Base-by-base conservation (phyloP, 2,797 vertebrate species). In the Corythornis leucogaster region DNA sequence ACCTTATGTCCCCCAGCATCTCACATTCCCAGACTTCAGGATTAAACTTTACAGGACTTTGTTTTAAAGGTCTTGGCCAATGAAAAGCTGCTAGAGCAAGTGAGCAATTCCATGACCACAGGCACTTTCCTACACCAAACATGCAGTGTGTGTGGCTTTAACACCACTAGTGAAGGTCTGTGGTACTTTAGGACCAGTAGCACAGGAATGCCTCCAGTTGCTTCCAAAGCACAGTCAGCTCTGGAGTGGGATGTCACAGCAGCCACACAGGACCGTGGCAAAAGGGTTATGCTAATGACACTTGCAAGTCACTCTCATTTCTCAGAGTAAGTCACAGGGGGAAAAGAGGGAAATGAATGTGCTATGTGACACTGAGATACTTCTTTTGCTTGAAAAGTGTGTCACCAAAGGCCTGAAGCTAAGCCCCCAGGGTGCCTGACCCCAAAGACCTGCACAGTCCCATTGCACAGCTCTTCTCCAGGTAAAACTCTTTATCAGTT, bases 251-350 rank as follows among this genome's bases (percentile, higher is more conserved):
- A 58, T 18, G 35, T 75, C 50, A 82, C 35, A 57, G 58, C 54
- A 91, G 33, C 43, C 25, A 4, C 63, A 59, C 2, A 71, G 62
- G 46, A 85, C 15, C 15, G 3, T 73, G 70, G 66, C 76, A 77
- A 67, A 80, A 73, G 19, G 70, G 54, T 84, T 71, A 80, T 9
- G 24, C n/a, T 63, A 80, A 73, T 3, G 28, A 54, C 17, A 7
- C 45, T 54, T 73, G 14, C 42, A 75, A 81, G 64, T 63, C 50
- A 87, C 35, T 93, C 58, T 87, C 55, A 24, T 85, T 85, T 85
- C 87, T 92, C 87, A 80, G 73, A 85, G 21, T 78, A 92, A 93
- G 76, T 86, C 89, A 86, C 14, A 55, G 58, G 57, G 78, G 48
- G 31, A 12, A 63, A 91, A 38, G 42, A 66, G 53, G 71, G 55